These are phyloP conservation scores for Notocelia uddmanniana DNA, from an alignment of 2,888 invertebrate species.

Conservation along the genomic window DNA sequence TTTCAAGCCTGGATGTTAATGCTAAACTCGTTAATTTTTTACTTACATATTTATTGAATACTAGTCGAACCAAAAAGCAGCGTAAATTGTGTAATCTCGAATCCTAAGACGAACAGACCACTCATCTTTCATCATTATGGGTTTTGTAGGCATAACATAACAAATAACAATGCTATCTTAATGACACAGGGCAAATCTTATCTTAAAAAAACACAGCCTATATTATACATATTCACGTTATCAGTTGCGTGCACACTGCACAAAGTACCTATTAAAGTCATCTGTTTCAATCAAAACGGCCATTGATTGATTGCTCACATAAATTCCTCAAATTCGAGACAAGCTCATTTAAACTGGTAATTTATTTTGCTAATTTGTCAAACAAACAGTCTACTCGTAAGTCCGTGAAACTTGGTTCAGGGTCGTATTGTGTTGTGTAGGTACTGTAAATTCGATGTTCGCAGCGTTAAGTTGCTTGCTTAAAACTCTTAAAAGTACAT, in stretches of 20 bases:
- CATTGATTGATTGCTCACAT: conserved; percentile 29
- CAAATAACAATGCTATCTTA: not conserved
- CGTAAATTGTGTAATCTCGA: not conserved
- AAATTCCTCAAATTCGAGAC: conserved; percentile 25
- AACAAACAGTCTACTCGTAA: conserved; percentile 38
- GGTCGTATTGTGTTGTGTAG: conserved; percentile 28
- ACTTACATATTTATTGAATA: too few species aligned
- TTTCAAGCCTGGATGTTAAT: too few species aligned
- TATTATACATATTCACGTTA: conserved; percentile 19
- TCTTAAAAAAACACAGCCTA: conserved; percentile 6
- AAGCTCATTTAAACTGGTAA: conserved; percentile 38
- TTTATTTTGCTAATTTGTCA: conserved; percentile 43
- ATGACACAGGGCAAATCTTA: conserved; percentile 6
- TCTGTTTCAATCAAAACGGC: conserved; percentile 15
- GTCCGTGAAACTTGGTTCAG: conserved; percentile 39
- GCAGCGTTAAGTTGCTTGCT: conserved; percentile 9
- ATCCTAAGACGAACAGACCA: too few species aligned
- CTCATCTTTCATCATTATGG: too few species aligned
- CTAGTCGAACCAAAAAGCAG: too few species aligned
- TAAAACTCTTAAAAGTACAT: not conserved
- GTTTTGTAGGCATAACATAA: too few species aligned
- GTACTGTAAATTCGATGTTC: conserved; percentile 7
- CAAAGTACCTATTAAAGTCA: not conserved
- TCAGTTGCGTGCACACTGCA: not conserved
- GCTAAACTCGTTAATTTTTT: too few species aligned